A percentile compares a stretch with the other conserved stretches of the same genome.
Evolutionary conservation across 2,888 invertebrate genomes (phyloP).

Genomic region (Lypha dubia): DNA sequence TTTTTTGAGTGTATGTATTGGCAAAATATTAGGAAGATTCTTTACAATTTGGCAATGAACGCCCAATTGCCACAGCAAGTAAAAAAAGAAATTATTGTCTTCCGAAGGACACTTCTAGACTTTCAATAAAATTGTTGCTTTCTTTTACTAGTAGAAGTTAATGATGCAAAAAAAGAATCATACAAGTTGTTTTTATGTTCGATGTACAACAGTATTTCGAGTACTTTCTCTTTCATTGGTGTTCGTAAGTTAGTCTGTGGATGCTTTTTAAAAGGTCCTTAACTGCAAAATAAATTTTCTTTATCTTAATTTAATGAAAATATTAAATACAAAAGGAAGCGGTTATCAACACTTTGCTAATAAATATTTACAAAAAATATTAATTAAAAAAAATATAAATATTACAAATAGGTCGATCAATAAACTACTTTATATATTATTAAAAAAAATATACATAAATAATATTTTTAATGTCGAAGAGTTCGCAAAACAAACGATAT

Average conservation of each 20-base stretch:
- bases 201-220: background rate
- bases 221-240: background rate
- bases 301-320: background rate
- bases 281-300: background rate
- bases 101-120: too few relatives aligned
- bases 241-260: background rate
- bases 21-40: too few relatives aligned
- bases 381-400: too few relatives aligned
- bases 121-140: too few relatives aligned
- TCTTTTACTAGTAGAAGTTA: background rate
- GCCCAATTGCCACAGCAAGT: too few relatives aligned
- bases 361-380: background rate
- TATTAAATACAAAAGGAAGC: background rate
- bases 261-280: too few relatives aligned
- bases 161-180: constrained; percentile 7
- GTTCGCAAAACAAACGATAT: background rate
- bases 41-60: too few relatives aligned
- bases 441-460: too few relatives aligned
- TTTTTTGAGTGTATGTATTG: too few relatives aligned
- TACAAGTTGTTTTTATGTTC: constrained; percentile 66
- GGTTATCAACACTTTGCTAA: constrained; percentile 1
- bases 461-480: background rate
- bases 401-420: too few relatives aligned
- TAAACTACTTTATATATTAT: too few relatives aligned
- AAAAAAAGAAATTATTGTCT: too few relatives aligned